Evolutionary conservation across 2,113 vertebrate genomes (phyloP), one percentile per base, ranked within the genome.

Genomic region (Heteronetta atricapilla): DNA sequence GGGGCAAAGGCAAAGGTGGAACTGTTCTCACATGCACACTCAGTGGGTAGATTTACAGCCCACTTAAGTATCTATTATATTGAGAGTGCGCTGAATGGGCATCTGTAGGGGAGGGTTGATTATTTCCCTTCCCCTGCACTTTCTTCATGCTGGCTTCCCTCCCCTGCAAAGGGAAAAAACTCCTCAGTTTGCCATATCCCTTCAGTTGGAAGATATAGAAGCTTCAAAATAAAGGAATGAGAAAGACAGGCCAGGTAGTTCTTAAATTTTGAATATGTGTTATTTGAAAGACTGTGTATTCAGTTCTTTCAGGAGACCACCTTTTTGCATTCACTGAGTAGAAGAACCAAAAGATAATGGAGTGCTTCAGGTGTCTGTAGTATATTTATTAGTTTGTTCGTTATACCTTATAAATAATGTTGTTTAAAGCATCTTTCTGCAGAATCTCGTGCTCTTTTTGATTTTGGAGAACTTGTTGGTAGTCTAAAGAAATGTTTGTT

Each of bases 11-110:
- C 68, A 64, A 34, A 33, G 44, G 33, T 28, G 36, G 59, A 68
- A 34, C 22, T 6, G 25, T 53, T 94, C 46, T 42, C 76, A 52
- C 40, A 33, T 1, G 2, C 22, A 63, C 13, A 7, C 28, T 82
- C 85, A 11, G 36, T 91, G 69, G 70, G 84, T 80, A 80, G 55
- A 67, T 96, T 89, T 94, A 44, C 80, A 34, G 74, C 33, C 46
- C 33, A 50, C 59, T 78, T 82, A 26, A 25, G 22, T 82, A 19
- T 59, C 13, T 34, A 25, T 58, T 87, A 56, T 55, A 15, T 21
- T 76, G n/a, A 1, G 3, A 70, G 38, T n/a, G 16, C 31, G 21
- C 29, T 55, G 67, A 77, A 18, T 0, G 1, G 33, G 5, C 76
- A 48, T 85, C 29, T 68, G 31, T 4, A 2, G 12, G 3, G 28